phyloP scores from a whole-genome alignment of 2,888 invertebrate species.

The Cantharis rustica region DNA sequence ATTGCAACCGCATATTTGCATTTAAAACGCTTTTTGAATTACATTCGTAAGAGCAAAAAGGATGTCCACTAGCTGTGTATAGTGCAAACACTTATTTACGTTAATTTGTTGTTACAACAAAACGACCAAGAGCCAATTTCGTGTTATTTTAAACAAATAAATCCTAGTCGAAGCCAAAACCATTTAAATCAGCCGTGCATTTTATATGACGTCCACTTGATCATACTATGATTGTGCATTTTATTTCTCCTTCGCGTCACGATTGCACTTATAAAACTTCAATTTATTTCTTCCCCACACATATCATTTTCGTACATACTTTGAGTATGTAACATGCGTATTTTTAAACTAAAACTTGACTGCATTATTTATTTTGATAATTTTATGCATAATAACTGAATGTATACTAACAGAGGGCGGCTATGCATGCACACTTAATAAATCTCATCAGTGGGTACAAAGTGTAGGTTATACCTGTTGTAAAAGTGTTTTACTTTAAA shows the following conservation, averaged over 20 bases:
- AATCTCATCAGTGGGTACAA: not conserved
- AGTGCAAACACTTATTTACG: slow-evolving; percentile 15
- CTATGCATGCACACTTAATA: not conserved
- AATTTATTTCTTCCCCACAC: not conserved
- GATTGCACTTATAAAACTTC: slow-evolving; percentile 13
- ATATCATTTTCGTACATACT: not conserved
- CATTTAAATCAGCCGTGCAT: not conserved
- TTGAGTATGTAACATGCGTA: not conserved
- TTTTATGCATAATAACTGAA: not conserved
- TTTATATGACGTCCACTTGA: slow-evolving; percentile 10
- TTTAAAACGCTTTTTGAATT: slow-evolving; percentile 4
- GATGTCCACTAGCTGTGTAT: not conserved
- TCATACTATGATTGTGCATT: slow-evolving; percentile 13
- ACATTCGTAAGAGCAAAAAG: not conserved
- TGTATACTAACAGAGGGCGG: not conserved
- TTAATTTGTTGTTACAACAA: slow-evolving; percentile 19
- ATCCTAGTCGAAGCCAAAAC: slow-evolving; percentile 8
- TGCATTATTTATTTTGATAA: not conserved
- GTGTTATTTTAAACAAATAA: slow-evolving; percentile 24
- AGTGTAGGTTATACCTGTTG: not conserved
- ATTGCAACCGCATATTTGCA: slow-evolving; percentile 13
- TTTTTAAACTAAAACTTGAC: not conserved
- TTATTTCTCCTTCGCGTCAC: slow-evolving; percentile 15
- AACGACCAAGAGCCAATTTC: slow-evolving; percentile 22
- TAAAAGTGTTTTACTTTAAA: not conserved